Evolutionary conservation across 2,888 invertebrate genomes (phyloP).

Genomic region (Acanthosoma haemorrhoidale): DNA sequence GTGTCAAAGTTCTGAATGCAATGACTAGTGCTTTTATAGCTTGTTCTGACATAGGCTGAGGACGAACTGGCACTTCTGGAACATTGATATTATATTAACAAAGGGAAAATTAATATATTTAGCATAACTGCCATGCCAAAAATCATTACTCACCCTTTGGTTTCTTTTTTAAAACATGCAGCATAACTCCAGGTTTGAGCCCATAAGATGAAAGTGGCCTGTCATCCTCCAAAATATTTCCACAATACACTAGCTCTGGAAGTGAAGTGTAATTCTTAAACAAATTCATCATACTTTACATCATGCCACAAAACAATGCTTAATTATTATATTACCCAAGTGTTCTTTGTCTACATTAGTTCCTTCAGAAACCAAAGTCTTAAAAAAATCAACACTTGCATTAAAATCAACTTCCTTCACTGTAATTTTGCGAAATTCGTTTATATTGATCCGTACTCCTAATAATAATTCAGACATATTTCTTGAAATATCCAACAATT

Average conservation of each 20-base stretch:
- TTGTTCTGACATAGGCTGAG: conserved; percentile 53
- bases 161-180: conserved; percentile 52
- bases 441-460: conserved; percentile 52
- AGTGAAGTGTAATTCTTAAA: conserved; percentile 32
- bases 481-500: not conserved
- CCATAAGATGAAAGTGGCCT: conserved; percentile 60
- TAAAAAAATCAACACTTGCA: conserved; percentile 56
- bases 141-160: conserved; percentile 41
- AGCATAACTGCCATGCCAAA: not conserved
- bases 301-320: not conserved
- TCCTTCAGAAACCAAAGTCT: conserved; percentile 55
- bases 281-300: not conserved
- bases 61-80: conserved; percentile 46
- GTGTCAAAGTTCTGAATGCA: conserved; percentile 57
- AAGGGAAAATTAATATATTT: not conserved
- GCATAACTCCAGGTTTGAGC: conserved; percentile 51
- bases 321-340: conserved; percentile 49
- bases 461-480: conserved; percentile 43
- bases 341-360: conserved; percentile 54
- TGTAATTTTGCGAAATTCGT: conserved; percentile 52
- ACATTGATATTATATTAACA: not conserved
- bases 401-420: conserved; percentile 59
- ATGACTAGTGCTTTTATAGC: conserved; percentile 58
- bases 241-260: conserved; percentile 65
- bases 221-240: conserved; percentile 61